Conservation (phyloP, 1,140 invertebrate species). For the Thereuonema tuberculata region DNA sequence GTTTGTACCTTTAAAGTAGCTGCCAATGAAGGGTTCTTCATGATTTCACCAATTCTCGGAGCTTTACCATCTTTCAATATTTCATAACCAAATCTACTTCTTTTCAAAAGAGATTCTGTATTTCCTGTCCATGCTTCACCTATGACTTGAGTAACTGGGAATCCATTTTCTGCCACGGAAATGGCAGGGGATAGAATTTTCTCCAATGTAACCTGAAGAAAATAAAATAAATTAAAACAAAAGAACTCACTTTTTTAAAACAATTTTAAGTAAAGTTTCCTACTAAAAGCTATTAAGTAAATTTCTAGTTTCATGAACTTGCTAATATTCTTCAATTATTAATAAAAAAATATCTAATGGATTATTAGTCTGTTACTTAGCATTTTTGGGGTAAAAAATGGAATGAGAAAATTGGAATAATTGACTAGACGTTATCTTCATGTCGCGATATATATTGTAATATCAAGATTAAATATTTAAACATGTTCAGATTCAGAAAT, state of each 20-base stretch:
- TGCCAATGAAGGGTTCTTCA: slow-evolving; percentile 29
- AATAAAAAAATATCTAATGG: no score
- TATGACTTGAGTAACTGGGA: slow-evolving; percentile 22
- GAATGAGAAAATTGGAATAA: no score
- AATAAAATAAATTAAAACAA: neutral
- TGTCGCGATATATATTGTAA: no score
- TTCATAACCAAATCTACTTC: slow-evolving; percentile 21
- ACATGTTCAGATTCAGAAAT: no score
- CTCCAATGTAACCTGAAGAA: neutral
- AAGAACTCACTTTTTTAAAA: neutral
- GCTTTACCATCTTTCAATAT: slow-evolving; percentile 27
- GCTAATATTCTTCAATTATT: no score
- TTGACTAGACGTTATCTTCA: no score
- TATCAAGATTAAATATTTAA: no score
- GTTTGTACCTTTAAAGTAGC: slow-evolving; percentile 23
- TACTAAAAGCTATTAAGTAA: no score
- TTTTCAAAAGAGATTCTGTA: slow-evolving; percentile 17
- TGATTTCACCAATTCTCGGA: slow-evolving; percentile 29
- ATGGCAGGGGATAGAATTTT: slow-evolving; percentile 24
- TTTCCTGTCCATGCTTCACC: slow-evolving; percentile 24
- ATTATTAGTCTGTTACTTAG: no score
- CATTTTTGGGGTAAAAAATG: no score
- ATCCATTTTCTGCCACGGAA: slow-evolving; percentile 29
- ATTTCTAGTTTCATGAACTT: no score
- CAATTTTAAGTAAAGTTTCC: neutral